Evolutionary conservation across 2,797 vertebrate genomes (phyloP), one percentile per base, ranked within the genome.

Genomic region (Zenarchopterus dispar): DNA sequence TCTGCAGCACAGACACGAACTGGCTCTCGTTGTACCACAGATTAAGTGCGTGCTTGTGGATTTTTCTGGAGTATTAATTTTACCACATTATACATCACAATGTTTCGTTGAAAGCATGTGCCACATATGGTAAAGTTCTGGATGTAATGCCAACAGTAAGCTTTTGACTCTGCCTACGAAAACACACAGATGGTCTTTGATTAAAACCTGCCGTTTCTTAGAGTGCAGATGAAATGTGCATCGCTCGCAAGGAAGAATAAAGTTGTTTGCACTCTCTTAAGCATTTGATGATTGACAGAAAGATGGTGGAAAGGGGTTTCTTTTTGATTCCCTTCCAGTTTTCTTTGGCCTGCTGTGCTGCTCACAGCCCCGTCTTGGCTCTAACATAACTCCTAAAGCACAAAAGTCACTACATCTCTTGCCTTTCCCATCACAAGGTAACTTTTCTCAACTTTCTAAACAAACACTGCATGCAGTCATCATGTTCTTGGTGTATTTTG

Each of bases 241-340:
- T 86, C 81, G 63, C 73, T 89, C 86, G 82, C 36, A 1, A 57
- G 61, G 60, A 80, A 62, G 73, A 76, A 87, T 86, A 59, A 79
- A 86, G 89, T 85, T 84, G 81, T 88, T 90, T 86, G 86, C 74
- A 75, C 70, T 82, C 77, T 87, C 81, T 69, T 78, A 76, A 80
- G 80, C 58, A 73, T 65, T 57, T 44, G 33, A 62, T 85, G 84
- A 89, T 76, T 84, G 87, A 91, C 82, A 77, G 77, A 81, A 57
- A 76, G 73, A 88, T 9, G n/a, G 77, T 60, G 16, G 70, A 80
- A 64, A 81, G 50, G 69, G 78, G 72, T 80, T 89, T 87, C 76
- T 86, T 85, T 89, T 83, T 90, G 87, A 90, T 87, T 88, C 64
- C 67, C 65, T 82, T 92, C 85, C 89, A 91, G 84, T 79, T 88